phyloP scores from a whole-genome alignment of 2,888 invertebrate genomes.

The Athripsodes cinereus region DNA sequence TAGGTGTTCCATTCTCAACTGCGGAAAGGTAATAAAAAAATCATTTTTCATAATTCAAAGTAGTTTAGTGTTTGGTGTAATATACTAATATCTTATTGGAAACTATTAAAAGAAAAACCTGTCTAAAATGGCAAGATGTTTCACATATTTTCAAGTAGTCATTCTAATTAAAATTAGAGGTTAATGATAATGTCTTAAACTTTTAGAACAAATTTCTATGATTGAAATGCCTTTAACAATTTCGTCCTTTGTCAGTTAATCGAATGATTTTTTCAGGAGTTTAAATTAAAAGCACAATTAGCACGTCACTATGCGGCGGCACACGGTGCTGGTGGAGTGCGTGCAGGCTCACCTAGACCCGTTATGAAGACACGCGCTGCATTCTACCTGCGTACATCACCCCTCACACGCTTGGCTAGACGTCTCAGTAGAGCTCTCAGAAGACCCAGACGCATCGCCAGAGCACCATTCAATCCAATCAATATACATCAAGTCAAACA shows the following conservation, averaged over 20 bases:
- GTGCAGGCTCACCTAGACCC: conserved; percentile 76
- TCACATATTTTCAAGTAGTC: too few species aligned
- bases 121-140: too few species aligned
- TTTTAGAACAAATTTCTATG: too few species aligned
- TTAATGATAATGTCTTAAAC: too few species aligned
- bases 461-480: conserved; percentile 77
- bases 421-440: conserved; percentile 77
- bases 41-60: too few species aligned
- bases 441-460: conserved; percentile 79
- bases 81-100: too few species aligned
- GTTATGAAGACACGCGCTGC: conserved; percentile 97
- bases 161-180: too few species aligned
- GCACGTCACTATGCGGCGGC: conserved; percentile 91
- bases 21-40: conserved; percentile 77
- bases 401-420: conserved; percentile 83
- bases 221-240: too few species aligned
- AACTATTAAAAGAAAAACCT: too few species aligned
- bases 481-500: conserved; percentile 78
- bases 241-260: too few species aligned
- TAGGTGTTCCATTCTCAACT: conserved; percentile 85
- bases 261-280: conserved; percentile 72
- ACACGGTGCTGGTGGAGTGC: conserved; percentile 64
- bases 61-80: too few species aligned
- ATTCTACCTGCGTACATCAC: conserved; percentile 89
- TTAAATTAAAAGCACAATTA: conserved; percentile 90